Percentiles rank a stretch among this genome's conserved stretches.
phyloP scores from a whole-genome alignment of 2,888 invertebrate species.

The Pycnomerus fuliginosus region DNA sequence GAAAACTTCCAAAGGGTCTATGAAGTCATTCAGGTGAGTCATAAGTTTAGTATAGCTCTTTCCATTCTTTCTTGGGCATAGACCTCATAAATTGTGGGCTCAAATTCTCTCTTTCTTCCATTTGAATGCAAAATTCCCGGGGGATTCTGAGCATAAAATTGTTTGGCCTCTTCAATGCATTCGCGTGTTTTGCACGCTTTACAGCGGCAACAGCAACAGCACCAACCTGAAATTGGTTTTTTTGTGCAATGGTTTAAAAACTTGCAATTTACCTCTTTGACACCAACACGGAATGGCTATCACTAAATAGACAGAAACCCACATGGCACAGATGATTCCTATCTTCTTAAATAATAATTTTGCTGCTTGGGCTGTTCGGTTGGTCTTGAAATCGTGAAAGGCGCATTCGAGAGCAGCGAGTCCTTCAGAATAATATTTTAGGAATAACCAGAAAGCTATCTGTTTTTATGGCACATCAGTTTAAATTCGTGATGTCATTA shows the following conservation, averaged over 20 bases:
- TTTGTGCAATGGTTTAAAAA: too few relatives aligned
- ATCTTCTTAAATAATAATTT: too few relatives aligned
- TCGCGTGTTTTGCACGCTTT: conserved; percentile 59
- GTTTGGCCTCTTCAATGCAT: conserved; percentile 58
- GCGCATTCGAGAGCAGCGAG: conserved; percentile 41
- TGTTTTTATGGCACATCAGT: too few relatives aligned
- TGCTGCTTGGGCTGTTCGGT: conserved; percentile 43
- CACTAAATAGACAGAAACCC: conserved; percentile 51
- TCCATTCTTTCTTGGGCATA: conserved; percentile 60
- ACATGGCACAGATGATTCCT: too few relatives aligned
- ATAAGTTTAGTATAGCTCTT: conserved; percentile 52
- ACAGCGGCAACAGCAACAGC: conserved; percentile 62
- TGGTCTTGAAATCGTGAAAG: conserved; percentile 44
- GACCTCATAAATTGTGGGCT: conserved; percentile 58
- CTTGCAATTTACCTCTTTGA: conserved; percentile 49
- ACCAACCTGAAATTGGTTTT: conserved; percentile 65
- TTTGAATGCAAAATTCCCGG: conserved; percentile 56
- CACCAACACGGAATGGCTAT: conserved; percentile 57
- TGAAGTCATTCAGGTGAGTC: conserved; percentile 75
- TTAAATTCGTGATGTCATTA: too few relatives aligned
- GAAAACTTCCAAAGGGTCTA: conserved; percentile 73
- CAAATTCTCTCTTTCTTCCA: conserved; percentile 52
- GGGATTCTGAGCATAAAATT: conserved; percentile 58
- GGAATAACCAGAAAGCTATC: too few relatives aligned
- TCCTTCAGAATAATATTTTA: conserved; percentile 12